Conservation (phyloP, 37 sponge, comb jelly and placozoan species). For the Geodia barretti region DNA sequence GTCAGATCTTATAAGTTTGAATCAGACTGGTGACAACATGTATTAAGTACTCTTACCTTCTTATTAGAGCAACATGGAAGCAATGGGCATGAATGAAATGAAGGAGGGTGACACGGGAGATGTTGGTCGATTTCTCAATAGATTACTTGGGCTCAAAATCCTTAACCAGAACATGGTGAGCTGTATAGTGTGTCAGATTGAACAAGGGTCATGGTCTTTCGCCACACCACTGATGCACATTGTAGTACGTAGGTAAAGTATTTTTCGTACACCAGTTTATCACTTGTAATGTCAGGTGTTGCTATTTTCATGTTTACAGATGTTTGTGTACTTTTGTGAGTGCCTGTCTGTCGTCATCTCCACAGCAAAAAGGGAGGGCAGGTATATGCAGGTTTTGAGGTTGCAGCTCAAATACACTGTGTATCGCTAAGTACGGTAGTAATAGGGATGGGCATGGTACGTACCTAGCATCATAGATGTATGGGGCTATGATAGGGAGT, state of each 20-base stretch:
- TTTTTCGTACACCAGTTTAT: too few species aligned
- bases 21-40: too few species aligned
- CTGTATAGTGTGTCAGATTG: too few species aligned
- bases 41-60: neutral
- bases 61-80: neutral
- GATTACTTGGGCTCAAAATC: constrained; percentile 60
- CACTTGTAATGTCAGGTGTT: neutral
- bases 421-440: too few species aligned
- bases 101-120: constrained; percentile 44
- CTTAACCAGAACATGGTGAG: constrained; percentile 56
- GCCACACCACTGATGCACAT: too few species aligned
- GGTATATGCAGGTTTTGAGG: constrained; percentile 19
- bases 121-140: constrained; percentile 62
- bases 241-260: too few species aligned
- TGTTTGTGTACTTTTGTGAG: constrained; percentile 58
- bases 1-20: too few species aligned
- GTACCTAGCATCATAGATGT: too few species aligned
- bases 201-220: too few species aligned
- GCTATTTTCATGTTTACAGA: neutral
- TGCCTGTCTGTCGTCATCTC: constrained; percentile 7
- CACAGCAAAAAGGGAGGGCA: constrained; percentile 57
- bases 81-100: constrained; percentile 22
- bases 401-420: too few species aligned
- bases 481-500: too few species aligned
- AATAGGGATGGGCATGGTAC: too few species aligned